Evolutionary conservation across 1,140 invertebrate species (phyloP).

Genomic region (Dinothrombium tinctorium): DNA sequence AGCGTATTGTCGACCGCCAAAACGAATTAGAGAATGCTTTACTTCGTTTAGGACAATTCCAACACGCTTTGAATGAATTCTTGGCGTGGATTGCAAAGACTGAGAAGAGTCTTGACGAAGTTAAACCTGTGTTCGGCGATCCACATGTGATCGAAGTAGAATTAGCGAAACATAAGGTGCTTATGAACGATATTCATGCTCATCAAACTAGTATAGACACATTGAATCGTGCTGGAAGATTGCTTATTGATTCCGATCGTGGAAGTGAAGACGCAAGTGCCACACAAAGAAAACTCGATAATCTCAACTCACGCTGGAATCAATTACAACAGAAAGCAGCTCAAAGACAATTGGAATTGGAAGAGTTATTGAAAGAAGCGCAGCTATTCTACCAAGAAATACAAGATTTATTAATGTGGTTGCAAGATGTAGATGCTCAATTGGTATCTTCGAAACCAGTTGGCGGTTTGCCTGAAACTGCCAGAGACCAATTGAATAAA

Average conservation of each 20-base stretch:
- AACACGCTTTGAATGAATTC: slow-evolving; percentile 80
- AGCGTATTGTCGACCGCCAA: slow-evolving; percentile 70
- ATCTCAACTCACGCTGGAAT: slow-evolving; percentile 71
- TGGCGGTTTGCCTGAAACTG: slow-evolving; percentile 87
- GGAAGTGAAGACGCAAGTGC: slow-evolving; percentile 58
- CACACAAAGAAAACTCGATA: slow-evolving; percentile 64
- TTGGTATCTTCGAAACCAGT: slow-evolving; percentile 83
- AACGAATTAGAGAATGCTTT: slow-evolving; percentile 75
- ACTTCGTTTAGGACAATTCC: slow-evolving; percentile 81
- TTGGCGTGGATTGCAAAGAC: slow-evolving; percentile 80
- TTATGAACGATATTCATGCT: slow-evolving; percentile 89
- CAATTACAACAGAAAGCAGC: slow-evolving; percentile 61
- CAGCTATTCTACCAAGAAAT: slow-evolving; percentile 81
- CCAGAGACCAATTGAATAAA: slow-evolving; percentile 77
- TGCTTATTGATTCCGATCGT: slow-evolving; percentile 65
- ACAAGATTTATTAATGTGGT: slow-evolving; percentile 73
- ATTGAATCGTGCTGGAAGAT: slow-evolving; percentile 62
- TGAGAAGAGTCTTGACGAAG: slow-evolving; percentile 53
- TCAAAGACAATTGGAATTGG: slow-evolving; percentile 59
- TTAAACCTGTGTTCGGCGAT: slow-evolving; percentile 58
- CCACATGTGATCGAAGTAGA: slow-evolving; percentile 89
- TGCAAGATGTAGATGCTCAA: slow-evolving; percentile 75
- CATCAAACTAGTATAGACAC: slow-evolving; percentile 90
- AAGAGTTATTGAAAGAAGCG: slow-evolving; percentile 66
- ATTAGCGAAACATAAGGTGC: slow-evolving; percentile 76